phyloP scores from a whole-genome alignment of 2,113 vertebrate genomes.

The Morone saxatilis region DNA sequence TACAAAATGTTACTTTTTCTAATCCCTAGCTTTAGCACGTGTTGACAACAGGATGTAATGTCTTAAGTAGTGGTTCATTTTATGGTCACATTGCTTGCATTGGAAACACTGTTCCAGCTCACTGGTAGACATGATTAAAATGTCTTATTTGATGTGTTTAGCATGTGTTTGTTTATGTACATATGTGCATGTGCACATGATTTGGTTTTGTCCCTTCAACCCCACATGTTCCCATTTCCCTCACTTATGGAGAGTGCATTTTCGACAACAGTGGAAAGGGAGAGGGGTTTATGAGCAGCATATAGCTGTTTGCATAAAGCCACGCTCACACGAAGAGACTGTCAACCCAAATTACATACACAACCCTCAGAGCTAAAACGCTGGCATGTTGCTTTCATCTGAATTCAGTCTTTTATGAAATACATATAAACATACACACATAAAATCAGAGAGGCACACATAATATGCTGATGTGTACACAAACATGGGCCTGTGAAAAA shows the following conservation, averaged over 20 bases:
- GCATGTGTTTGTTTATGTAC: neutral
- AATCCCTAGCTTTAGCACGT: neutral
- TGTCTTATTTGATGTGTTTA: constrained; percentile 2
- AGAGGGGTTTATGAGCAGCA: constrained; percentile 18
- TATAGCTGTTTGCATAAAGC: constrained; percentile 45
- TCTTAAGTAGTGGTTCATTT: neutral
- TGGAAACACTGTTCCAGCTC: constrained; percentile 15
- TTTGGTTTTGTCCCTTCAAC: constrained; percentile 23
- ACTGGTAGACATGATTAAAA: neutral
- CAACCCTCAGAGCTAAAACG: constrained; percentile 26
- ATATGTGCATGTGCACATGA: neutral
- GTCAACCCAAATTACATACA: constrained; percentile 56
- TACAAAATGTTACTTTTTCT: neutral
- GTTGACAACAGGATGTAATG: neutral
- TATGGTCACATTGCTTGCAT: neutral
- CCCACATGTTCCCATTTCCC: neutral
- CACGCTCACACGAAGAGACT: constrained; percentile 36
- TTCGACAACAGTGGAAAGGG: neutral
- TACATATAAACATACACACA: constrained; percentile 22
- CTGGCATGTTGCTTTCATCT: constrained; percentile 40
- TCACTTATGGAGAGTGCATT: neutral
- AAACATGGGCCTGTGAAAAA: neutral
- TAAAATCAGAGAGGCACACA: constrained; percentile 7
- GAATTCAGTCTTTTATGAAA: constrained; percentile 28
- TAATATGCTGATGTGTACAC: constrained; percentile 14